phyloP scores from a whole-genome alignment of 2,797 vertebrate species.

The Micrastur ruficollis region DNA sequence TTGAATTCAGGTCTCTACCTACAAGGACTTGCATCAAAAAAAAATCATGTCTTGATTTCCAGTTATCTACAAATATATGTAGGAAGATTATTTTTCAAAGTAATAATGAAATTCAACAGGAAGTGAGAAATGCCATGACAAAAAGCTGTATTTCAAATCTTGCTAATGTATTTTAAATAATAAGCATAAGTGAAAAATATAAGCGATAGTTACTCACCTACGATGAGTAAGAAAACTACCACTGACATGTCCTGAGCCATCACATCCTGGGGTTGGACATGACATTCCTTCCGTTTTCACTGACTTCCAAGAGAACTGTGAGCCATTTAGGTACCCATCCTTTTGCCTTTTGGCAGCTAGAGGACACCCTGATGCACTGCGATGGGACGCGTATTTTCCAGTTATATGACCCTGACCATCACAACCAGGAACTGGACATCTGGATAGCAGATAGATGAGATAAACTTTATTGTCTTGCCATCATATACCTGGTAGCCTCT shows the following conservation, averaged over 20 bases:
- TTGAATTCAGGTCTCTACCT: background rate
- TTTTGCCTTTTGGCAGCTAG: constrained; percentile 96
- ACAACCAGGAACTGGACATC: constrained; percentile 97
- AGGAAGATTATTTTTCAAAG: background rate
- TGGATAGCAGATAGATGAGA: constrained; percentile 69
- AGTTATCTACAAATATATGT: background rate
- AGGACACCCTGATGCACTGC: constrained; percentile 95
- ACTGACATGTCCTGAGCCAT: constrained; percentile 96
- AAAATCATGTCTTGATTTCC: background rate
- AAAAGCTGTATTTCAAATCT: background rate
- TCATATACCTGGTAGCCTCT: background rate
- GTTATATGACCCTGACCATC: constrained; percentile 98
- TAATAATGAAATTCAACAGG: background rate
- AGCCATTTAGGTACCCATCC: constrained; percentile 94
- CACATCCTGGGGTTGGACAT: constrained; percentile 95
- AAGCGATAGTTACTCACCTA: constrained; percentile 79
- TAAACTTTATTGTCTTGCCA: constrained; percentile 42
- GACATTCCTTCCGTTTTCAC: constrained; percentile 99
- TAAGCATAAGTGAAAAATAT: background rate
- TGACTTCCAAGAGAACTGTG: constrained; percentile 98
- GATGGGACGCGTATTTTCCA: constrained; percentile 95
- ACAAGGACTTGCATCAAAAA: background rate
- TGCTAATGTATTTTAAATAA: background rate
- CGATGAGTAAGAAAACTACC: constrained; percentile 99
- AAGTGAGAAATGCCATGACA: background rate